Evolutionary conservation across 2,888 invertebrate genomes (phyloP), one percentile per base, ranked within the genome.

Genomic region (Cheilosia scutellata): DNA sequence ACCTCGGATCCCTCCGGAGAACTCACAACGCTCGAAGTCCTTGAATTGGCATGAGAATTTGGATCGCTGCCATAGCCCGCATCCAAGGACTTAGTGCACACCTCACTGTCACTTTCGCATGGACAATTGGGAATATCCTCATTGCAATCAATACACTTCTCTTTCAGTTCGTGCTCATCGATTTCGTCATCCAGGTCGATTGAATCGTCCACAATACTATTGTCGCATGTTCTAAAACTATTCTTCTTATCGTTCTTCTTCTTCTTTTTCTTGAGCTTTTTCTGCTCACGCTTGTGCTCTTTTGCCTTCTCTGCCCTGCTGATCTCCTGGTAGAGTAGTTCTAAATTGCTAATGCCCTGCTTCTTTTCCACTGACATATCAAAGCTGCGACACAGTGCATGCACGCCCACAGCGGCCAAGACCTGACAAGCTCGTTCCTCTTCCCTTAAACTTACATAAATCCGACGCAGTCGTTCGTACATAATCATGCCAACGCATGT

Each of bases 351-450:
- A 29, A 97, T 96, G 31, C 97, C 97, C 90, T 96, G 96, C 92
- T 98, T 98, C 87, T 95, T 95, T 92, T 98, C 98, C 33, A 98
- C 96, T 4, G 97, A 96, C 89, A 96, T 96, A 94, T 97, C 97
- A 92, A 98, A 98, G 92, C 96, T 97, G 88, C 97, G 95, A 90
- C 96, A 96, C 13, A 98, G 93, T 5, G 97, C 96, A 90, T 98
- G 97, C 0, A 98, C 95, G 0, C 96, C 96, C 5, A 97, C 96
- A 55, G 97, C 97, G 68, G 97, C 97, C 84, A 98, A 95, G 66
- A 98, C 96, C 92, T 97, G 97, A 93, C 98, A 98, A n/a, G 98
- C 97, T 90, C 97, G 96, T 92, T 98, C 98, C 91, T 98, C 98
- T 91, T 98, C 97, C 76, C 96, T 95, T 89, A 98, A 94, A 70